A percentile compares a stretch with the other conserved stretches of the same genome.
These are phyloP conservation scores for Onchidella celtica DNA, from an alignment of 2,888 invertebrate genomes.

Conservation along the genomic window DNA sequence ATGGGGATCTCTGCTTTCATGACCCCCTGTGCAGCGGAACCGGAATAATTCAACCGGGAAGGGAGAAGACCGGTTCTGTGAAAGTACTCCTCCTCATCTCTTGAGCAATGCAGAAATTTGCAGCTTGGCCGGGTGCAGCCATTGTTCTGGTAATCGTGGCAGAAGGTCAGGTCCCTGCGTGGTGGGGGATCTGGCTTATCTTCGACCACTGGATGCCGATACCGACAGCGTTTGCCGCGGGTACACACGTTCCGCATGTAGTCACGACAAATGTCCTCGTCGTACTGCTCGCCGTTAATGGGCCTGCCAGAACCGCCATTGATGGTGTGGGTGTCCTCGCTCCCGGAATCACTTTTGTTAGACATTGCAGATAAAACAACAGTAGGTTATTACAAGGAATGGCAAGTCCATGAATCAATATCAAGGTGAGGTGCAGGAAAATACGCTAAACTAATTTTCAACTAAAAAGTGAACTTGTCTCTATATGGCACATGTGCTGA, in stretches of 20 bases:
- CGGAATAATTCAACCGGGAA: conserved; percentile 73
- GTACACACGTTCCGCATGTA: conserved; percentile 84
- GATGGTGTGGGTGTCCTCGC: conserved; percentile 58
- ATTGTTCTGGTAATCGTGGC: conserved; percentile 86
- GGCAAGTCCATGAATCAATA: neutral
- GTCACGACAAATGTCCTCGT: conserved; percentile 83
- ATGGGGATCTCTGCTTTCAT: conserved; percentile 80
- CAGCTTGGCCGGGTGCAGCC: conserved; percentile 88
- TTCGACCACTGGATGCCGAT: conserved; percentile 81
- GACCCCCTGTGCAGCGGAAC: conserved; percentile 67
- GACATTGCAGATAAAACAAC: conserved; percentile 61
- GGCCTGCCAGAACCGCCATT: conserved; percentile 32
- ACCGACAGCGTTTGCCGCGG: conserved; percentile 84
- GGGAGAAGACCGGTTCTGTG: conserved; percentile 88
- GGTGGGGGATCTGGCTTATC: conserved; percentile 59
- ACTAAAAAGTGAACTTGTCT: neutral
- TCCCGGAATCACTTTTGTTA: conserved; percentile 72
- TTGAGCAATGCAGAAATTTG: conserved; percentile 88
- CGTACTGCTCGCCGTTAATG: conserved; percentile 54
- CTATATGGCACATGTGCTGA: too few species aligned
- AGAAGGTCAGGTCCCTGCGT: conserved; percentile 80
- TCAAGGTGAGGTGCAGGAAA: neutral
- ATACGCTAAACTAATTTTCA: neutral
- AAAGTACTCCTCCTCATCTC: conserved; percentile 87
- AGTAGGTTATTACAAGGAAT: conserved; percentile 1